A percentile compares a stretch with the other conserved stretches of the same genome.
Evolutionary conservation across 2,888 invertebrate species (phyloP).

Genomic region (Lottia gigantea): DNA sequence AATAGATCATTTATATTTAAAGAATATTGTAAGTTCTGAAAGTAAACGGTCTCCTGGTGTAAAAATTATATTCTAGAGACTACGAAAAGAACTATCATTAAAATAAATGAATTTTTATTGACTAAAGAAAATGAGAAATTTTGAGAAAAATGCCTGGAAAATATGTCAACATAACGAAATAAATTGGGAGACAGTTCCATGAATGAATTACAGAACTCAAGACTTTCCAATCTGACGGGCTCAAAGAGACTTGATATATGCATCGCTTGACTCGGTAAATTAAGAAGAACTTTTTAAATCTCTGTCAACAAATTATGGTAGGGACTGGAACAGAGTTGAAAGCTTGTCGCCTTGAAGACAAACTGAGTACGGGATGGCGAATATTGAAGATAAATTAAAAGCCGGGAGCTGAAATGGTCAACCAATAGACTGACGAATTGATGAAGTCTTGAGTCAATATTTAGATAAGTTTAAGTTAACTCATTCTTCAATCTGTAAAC

Average conservation of each 20-base stretch:
- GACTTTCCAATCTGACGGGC: slow-evolving; percentile 6
- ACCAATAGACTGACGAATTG: slow-evolving; percentile 14
- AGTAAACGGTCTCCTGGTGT: too few species aligned
- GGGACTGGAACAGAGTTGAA: slow-evolving; percentile 17
- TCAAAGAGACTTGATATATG: slow-evolving; percentile 21
- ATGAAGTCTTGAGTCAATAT: slow-evolving; percentile 21
- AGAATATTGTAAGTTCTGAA: too few species aligned
- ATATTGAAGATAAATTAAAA: slow-evolving; percentile 15
- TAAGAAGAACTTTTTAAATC: slow-evolving; percentile 24
- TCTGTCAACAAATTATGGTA: slow-evolving; percentile 22
- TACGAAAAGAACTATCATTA: too few species aligned
- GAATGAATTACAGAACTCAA: background rate
- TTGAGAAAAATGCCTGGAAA: background rate
- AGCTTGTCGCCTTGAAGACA: slow-evolving; percentile 16
- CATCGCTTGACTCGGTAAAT: slow-evolving; percentile 24
- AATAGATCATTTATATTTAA: too few species aligned
- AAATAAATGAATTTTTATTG: too few species aligned
- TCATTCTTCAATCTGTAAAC: slow-evolving; percentile 11
- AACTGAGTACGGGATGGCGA: slow-evolving; percentile 17
- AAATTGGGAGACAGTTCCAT: background rate
- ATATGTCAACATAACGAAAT: slow-evolving; percentile 10
- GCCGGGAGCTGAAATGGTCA: slow-evolving; percentile 13
- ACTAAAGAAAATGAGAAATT: background rate
- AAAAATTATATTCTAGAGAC: too few species aligned
- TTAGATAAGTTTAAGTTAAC: slow-evolving; percentile 16